Conservation (phyloP, 2,888 invertebrate genomes). For the Tipula unca region DNA sequence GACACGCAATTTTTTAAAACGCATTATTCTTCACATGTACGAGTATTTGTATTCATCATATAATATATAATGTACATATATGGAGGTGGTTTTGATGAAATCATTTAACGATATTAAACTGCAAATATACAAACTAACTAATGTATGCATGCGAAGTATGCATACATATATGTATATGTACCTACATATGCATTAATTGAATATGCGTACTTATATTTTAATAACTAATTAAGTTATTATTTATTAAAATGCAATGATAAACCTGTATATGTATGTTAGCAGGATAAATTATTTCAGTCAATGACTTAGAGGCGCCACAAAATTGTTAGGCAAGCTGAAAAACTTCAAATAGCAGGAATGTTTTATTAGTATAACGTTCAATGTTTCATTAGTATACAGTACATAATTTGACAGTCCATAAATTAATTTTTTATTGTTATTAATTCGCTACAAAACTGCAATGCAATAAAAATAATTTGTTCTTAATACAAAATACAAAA, state of each 20-base stretch:
- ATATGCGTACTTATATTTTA: not conserved
- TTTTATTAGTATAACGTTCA: not conserved
- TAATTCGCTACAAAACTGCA: not conserved
- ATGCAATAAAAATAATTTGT: constrained; percentile 2
- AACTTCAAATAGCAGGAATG: not conserved
- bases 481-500: not conserved
- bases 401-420: not conserved
- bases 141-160: not conserved
- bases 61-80: not conserved
- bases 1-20: not conserved
- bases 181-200: not conserved
- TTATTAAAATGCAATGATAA: not conserved
- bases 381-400: not conserved
- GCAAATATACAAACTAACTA: not conserved
- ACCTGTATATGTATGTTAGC: not conserved
- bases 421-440: constrained; percentile 1
- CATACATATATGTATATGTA: not conserved
- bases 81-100: not conserved
- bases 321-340: not conserved
- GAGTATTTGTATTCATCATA: not conserved
- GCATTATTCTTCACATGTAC: not conserved
- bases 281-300: not conserved
- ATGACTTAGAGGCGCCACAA: not conserved
- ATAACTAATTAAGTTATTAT: not conserved
- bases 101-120: not conserved